Evolutionary conservation across 2,797 vertebrate genomes (phyloP).

Genomic region (Sebastes steindachneri): DNA sequence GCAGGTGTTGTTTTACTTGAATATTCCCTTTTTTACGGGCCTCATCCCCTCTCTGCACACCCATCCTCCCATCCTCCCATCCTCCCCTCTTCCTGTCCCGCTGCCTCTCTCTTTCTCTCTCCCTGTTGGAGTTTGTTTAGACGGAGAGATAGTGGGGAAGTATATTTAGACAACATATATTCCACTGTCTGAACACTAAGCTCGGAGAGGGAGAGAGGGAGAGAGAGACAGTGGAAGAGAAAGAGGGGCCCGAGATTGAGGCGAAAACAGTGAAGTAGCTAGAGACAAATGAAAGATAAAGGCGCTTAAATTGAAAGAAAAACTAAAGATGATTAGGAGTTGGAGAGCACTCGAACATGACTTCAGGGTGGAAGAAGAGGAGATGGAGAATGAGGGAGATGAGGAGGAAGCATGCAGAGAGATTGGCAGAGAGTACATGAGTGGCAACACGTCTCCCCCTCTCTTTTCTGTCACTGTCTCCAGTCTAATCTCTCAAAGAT

Average conservation of each 20-base stretch:
- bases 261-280: not conserved
- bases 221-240: slow-evolving; percentile 30
- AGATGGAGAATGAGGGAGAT: slow-evolving; percentile 8
- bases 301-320: not conserved
- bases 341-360: not conserved
- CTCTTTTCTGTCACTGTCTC: slow-evolving; percentile 63
- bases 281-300: slow-evolving; percentile 8
- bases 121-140: slow-evolving; percentile 81
- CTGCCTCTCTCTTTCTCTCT: slow-evolving; percentile 72
- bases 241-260: slow-evolving; percentile 22
- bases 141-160: slow-evolving; percentile 80
- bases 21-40: slow-evolving; percentile 52
- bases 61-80: slow-evolving; percentile 63
- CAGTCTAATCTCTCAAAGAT: slow-evolving; percentile 74
- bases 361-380: slow-evolving; percentile 8
- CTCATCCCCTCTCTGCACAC: slow-evolving; percentile 54
- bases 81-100: slow-evolving; percentile 76
- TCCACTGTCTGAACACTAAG: slow-evolving; percentile 82
- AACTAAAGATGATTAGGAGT: slow-evolving; percentile 7
- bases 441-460: slow-evolving; percentile 32
- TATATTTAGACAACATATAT: slow-evolving; percentile 83
- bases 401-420: not conserved
- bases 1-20: slow-evolving; percentile 76
- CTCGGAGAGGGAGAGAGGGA: slow-evolving; percentile 61
- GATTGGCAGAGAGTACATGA: slow-evolving; percentile 17